These are phyloP conservation scores for Amphiprion percula DNA, from an alignment of 2,113 vertebrate species.

Conservation along the genomic window DNA sequence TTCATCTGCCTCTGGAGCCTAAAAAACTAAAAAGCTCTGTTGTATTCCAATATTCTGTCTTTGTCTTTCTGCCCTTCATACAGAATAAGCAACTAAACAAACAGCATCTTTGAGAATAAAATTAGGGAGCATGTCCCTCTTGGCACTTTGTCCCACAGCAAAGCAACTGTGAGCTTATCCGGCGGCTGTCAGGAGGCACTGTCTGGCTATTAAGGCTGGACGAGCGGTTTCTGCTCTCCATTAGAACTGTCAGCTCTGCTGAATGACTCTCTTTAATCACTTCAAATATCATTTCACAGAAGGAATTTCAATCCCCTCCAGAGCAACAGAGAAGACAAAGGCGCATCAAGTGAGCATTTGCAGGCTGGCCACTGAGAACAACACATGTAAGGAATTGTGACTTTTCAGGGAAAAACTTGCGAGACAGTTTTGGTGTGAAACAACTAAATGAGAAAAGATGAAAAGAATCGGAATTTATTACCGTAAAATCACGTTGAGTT, in stretches of 20 bases:
- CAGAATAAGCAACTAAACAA: conserved; percentile 15
- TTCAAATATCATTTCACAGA: conserved; percentile 78
- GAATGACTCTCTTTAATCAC: conserved; percentile 77
- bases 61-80: not conserved
- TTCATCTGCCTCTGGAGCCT: not conserved
- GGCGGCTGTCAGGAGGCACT: conserved; percentile 45
- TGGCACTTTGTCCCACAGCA: conserved; percentile 29
- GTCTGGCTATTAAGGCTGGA: conserved; percentile 58
- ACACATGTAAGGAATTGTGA: conserved; percentile 24
- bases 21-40: conserved; percentile 7
- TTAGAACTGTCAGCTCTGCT: conserved; percentile 75
- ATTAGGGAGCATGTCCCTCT: conserved; percentile 14
- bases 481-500: conserved; percentile 40
- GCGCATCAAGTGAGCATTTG: conserved; percentile 33
- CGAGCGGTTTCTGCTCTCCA: conserved; percentile 67
- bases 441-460: conserved; percentile 44
- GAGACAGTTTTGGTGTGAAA: conserved; percentile 26
- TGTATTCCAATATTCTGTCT: not conserved
- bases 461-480: conserved; percentile 48
- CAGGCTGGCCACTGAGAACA: conserved; percentile 38
- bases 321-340: conserved; percentile 63
- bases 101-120: conserved; percentile 31
- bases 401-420: conserved; percentile 19
- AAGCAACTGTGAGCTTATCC: conserved; percentile 41
- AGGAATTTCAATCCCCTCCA: conserved; percentile 67